Evolutionary conservation across 2,888 invertebrate species (phyloP), one percentile per base, ranked within the genome.

Genomic region (Zygogramma bicolorata): DNA sequence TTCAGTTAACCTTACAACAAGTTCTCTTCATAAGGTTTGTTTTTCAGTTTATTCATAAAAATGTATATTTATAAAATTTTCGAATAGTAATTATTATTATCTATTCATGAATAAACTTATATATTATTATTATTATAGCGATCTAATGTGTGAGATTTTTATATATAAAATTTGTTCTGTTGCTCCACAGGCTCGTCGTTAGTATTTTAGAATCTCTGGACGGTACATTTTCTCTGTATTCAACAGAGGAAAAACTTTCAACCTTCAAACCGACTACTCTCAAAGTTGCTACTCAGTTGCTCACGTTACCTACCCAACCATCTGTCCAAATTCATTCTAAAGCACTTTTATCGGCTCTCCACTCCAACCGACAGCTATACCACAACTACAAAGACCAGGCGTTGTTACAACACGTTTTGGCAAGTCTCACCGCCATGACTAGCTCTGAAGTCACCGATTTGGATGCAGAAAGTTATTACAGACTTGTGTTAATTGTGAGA

Each of bases 381-480:
- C 96, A 97, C 84, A 91, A 91, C 80, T 96, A 96, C 84, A 98
- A 97, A 90, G 96, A 98, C 86, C 94, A 95, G 85, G 94, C 96
- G 1, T 90, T 97, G 57, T 87, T 98, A 46, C 91, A 91, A 63
- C 94, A 97, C 86, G 95, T 94, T 60, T 90, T 92, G 82, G 89
- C 88, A 13, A 92, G 93, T 25, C 88, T 96, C 29, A 90, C 90
- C 63, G 88, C 90, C 70, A 90, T 95, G 84, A 75, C 76, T 8
- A 69, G 59, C 42, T 84, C 87, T 1, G 85, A 85, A 38, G 73
- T 77, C 1, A 88, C 89, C 3, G 92, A 94, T 82, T 91, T 96
- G 76, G 97, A 97, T 86, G 95, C 97, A 0, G 97, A 98, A 85
- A 94, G 94, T 66, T 97, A 94, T 86, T 97, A 96, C 88, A 91